Evolutionary conservation across 2,113 vertebrate genomes (phyloP), one percentile per base, ranked within the genome.

Genomic region (Epinephelus fuscoguttatus): DNA sequence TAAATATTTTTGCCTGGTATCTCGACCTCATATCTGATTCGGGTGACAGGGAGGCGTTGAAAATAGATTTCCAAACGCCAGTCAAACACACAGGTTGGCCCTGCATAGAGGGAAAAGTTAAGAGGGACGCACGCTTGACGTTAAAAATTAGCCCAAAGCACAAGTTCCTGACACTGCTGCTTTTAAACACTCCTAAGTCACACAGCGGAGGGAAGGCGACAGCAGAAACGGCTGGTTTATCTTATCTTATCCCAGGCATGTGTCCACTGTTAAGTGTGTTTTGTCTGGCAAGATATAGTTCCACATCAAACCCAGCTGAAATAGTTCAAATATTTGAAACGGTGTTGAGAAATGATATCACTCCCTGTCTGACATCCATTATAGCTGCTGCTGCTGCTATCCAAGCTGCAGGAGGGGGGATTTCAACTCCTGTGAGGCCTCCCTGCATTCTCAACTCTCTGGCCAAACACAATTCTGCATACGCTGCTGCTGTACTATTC

Each of bases 321-420:
- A 90, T 67, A 83, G 72, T 86, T 85, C 49, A 85, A 89, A 84
- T 91, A 76, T 91, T 75, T 90, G 74, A 79, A 79, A 62, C 27
- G 42, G 52, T 64, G 79, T 78, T 84, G 78, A 89, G 88, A 85
- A 87, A 83, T 77, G 67, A 81, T 81, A 83, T 71, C 50, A 45
- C 37, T 63, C 27, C 66, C 53, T 37, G 66, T 59, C 49, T 85
- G 73, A 70, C 81, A 81, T 80, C 82, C 80, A 66, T 80, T 89
- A 52, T 19, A 23, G 72, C 78, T 68, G 47, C 60, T 67, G 70
- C 52, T 50, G 37, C 62, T 33, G 42, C 42, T 45, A 9, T 62
- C 59, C 30, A 42, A 25, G 63, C 72, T 53, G 81, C 73, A 49
- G 67, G 49, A 59, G 78, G 23, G 19, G 19, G 55, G 33, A 14